phyloP scores from a whole-genome alignment of 2,797 vertebrate species.

The Antrozous pallidus region DNA sequence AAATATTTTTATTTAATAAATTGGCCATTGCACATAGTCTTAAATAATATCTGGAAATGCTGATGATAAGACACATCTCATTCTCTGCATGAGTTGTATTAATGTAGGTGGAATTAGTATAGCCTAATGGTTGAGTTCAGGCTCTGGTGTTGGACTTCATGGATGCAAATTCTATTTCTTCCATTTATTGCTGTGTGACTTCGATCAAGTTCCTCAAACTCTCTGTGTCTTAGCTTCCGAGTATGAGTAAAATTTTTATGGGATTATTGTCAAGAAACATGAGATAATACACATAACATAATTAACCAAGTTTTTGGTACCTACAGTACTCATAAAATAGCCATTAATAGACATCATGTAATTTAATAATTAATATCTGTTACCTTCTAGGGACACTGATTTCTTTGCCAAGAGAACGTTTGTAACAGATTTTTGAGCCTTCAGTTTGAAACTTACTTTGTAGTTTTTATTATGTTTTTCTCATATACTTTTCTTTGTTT shows the following conservation, averaged over 20 bases:
- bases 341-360: neutral
- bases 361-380: conserved; percentile 1
- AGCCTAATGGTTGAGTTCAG: neutral
- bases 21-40: neutral
- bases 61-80: neutral
- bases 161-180: neutral
- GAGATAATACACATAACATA: neutral
- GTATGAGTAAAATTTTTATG: neutral
- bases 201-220: neutral
- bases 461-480: conserved; percentile 42
- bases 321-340: neutral
- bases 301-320: neutral
- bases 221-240: conserved; percentile 1
- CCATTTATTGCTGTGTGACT: neutral
- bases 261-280: conserved; percentile 4
- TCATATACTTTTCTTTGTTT: conserved; percentile 40
- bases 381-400: neutral
- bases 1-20: conserved; percentile 17
- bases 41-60: neutral
- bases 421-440: neutral
- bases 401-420: conserved; percentile 10
- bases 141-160: neutral
- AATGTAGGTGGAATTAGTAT: neutral
- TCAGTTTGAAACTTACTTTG: conserved; percentile 8
- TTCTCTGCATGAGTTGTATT: neutral